Evolutionary conservation across 1,140 invertebrate genomes (phyloP).

Genomic region (Cotesia glomerata): DNA sequence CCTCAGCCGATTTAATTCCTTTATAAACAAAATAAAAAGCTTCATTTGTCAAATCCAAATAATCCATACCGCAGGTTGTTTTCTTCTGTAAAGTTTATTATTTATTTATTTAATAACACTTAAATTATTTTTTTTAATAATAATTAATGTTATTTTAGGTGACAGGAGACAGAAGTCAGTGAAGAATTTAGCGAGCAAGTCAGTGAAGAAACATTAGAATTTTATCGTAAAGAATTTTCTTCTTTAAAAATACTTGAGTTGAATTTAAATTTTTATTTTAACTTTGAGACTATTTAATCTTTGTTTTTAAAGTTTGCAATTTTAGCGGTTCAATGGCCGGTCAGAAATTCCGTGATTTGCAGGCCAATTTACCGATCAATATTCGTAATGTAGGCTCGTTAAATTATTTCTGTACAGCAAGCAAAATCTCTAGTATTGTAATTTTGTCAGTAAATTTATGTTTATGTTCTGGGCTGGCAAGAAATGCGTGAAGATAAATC

Average conservation of each 20-base stretch:
- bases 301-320: too few species aligned
- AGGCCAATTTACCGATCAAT: slow-evolving; percentile 8
- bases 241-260: too few species aligned
- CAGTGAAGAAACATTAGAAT: too few species aligned
- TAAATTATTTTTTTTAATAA: background rate
- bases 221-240: too few species aligned
- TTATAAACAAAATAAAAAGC: background rate
- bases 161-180: too few species aligned
- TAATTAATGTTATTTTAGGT: background rate
- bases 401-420: background rate
- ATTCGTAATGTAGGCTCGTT: slow-evolving; percentile 11
- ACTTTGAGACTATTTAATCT: too few species aligned
- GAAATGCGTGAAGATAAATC: background rate
- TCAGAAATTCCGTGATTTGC: background rate
- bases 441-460: background rate
- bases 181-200: too few species aligned
- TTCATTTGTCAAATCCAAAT: slow-evolving; percentile 48
- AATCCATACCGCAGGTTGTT: slow-evolving; percentile 52
- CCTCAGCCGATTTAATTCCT: background rate
- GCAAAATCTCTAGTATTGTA: background rate
- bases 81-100: slow-evolving; percentile 53
- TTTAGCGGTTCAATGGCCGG: background rate
- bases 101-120: background rate
- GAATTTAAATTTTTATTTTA: background rate
- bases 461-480: background rate